Evolutionary conservation across 1,140 invertebrate species (phyloP).

Genomic region (Vanessa tameamea): DNA sequence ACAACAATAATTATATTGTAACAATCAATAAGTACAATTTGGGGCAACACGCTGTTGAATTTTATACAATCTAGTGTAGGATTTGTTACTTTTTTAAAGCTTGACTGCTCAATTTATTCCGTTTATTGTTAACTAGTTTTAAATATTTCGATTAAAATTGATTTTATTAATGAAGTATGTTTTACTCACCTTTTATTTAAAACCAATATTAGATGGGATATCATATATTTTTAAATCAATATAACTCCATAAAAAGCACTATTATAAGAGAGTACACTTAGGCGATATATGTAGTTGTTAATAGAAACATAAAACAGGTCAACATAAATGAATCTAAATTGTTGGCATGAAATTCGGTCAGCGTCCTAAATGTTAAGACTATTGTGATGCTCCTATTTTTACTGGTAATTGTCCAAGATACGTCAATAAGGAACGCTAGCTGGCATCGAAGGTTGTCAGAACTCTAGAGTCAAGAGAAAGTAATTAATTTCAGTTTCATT

Average conservation of each 20-base stretch:
- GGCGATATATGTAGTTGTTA: neutral
- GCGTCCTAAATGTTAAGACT: slow-evolving; percentile 72
- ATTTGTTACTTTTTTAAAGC: slow-evolving; percentile 37
- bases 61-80: slow-evolving; percentile 25
- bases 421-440: slow-evolving; percentile 58
- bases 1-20: slow-evolving; percentile 19
- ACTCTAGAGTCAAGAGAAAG: slow-evolving; percentile 54
- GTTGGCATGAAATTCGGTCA: slow-evolving; percentile 73
- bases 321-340: slow-evolving; percentile 55
- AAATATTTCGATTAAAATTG: slow-evolving; percentile 39
- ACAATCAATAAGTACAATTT: slow-evolving; percentile 23
- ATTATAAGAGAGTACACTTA: neutral
- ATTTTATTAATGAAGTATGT: slow-evolving; percentile 13
- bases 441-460: slow-evolving; percentile 40
- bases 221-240: too few species aligned
- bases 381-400: slow-evolving; percentile 70
- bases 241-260: too few species aligned
- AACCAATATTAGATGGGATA: too few species aligned
- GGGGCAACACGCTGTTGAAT: slow-evolving; percentile 14
- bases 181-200: neutral
- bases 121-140: slow-evolving; percentile 77
- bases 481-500: slow-evolving; percentile 71
- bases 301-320: slow-evolving; percentile 37
- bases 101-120: slow-evolving; percentile 33
- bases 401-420: slow-evolving; percentile 75